Evolutionary conservation across 2,797 vertebrate species (phyloP), one percentile per base, ranked within the genome.

Genomic region (Clarias platycephalus): DNA sequence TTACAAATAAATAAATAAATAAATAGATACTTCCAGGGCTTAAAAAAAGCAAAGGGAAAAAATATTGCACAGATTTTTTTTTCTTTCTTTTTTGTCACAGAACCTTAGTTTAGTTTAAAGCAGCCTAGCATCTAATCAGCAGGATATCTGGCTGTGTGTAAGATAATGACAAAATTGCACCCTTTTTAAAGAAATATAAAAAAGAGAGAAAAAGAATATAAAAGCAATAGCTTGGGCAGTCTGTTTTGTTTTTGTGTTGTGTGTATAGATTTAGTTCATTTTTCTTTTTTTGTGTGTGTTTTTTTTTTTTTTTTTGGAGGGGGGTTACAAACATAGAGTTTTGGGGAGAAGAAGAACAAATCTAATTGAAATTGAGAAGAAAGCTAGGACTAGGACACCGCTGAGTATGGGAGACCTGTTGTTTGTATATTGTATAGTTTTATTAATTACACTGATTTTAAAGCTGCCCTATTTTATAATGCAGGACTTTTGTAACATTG

Each of bases 401-500:
- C 96, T 91, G 94, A 95, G 95, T 94, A 91, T 93, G 95, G 95
- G 94, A 95, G 96, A 96, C 92, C 91, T 95, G 95, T 95, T 94
- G 95, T 97, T 96, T 97, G 95, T 97, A 97, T 95, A 96, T 97
- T 98, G 97, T 98, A 97, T 98, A 99, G 97, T 98, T 98, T 97
- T 97, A 97, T 97, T 97, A 96, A 98, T 97, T 97, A 97, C 96
- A 97, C 96, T 97, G 97, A 98, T 97, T 98, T 98, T 97, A 94
- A 95, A 94, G 96, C 97, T 98, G 98, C 97, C 97, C 97, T 98
- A 97, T 98, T 99, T 99, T 99, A 97, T 98, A 98, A 98, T 96
- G 97, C 97, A 98, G 97, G 97, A 98, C 96, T 98, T 99, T 99
- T 99, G 97, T 98, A 98, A 97, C 96, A 96, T 97, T 98, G 97